phyloP scores from a whole-genome alignment of 2,113 vertebrate genomes.

The Isurus oxyrinchus region DNA sequence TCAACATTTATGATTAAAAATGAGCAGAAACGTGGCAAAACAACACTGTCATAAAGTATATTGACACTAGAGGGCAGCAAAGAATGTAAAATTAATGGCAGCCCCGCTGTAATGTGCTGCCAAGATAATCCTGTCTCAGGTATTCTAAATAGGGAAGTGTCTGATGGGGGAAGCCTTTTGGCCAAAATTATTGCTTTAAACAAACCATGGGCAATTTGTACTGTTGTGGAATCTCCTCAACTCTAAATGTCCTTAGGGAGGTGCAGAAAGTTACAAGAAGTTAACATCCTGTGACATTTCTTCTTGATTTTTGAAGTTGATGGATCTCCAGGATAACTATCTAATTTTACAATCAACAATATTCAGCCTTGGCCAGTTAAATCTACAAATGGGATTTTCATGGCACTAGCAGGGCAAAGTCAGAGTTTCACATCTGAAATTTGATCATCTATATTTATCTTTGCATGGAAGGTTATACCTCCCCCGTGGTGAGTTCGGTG shows the following conservation, averaged over 20 bases:
- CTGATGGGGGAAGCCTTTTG: too few species aligned
- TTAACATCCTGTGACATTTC: neutral
- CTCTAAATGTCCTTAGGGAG: neutral
- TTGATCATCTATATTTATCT: neutral
- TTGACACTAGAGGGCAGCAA: slow-evolving; percentile 34
- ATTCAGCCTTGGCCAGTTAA: neutral
- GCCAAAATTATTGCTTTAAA: neutral
- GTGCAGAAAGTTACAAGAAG: neutral
- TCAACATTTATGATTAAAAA: neutral
- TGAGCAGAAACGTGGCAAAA: neutral
- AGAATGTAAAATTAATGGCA: neutral
- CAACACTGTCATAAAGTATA: neutral
- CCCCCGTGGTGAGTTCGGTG: too few species aligned
- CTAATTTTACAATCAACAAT: neutral
- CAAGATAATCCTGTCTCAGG: neutral
- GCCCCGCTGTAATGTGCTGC: neutral
- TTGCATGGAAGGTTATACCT: too few species aligned
- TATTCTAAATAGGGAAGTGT: too few species aligned
- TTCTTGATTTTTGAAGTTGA: neutral
- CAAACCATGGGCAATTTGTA: neutral
- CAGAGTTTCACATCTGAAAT: neutral
- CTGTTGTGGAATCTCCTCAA: neutral
- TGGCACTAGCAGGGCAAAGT: neutral
- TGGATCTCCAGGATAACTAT: neutral
- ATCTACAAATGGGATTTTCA: neutral